These are phyloP conservation scores for Drosophila lacertosa DNA, from an alignment of 1,140 invertebrate species.

Conservation along the genomic window DNA sequence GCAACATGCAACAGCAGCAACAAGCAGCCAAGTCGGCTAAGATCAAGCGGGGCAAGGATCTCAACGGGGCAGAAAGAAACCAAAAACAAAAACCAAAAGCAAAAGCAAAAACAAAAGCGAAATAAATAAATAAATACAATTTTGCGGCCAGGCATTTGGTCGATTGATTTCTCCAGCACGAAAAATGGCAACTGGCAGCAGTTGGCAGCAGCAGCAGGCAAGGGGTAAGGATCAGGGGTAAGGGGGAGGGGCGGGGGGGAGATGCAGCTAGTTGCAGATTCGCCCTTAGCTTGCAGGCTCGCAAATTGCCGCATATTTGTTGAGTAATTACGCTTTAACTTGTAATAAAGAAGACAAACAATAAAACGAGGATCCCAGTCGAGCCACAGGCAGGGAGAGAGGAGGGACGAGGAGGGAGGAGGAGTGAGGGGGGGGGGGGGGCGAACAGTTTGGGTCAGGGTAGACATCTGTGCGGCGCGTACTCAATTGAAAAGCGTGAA, in stretches of 20 bases:
- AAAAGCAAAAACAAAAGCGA: slow-evolving; percentile 20
- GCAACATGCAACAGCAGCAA: background rate
- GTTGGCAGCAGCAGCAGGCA: slow-evolving; percentile 2
- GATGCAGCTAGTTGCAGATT: background rate
- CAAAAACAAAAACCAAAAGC: slow-evolving; percentile 23
- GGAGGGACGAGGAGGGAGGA: background rate
- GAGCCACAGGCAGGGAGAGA: too few species aligned
- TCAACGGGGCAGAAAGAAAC: background rate
- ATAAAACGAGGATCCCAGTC: slow-evolving; percentile 72
- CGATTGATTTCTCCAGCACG: slow-evolving; percentile 73
- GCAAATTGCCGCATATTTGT: slow-evolving; percentile 81
- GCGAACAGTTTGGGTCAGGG: background rate
- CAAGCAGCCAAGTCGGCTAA: slow-evolving; percentile 26
- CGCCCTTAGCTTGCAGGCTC: slow-evolving; percentile 43
- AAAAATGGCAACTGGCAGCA: slow-evolving; percentile 32
- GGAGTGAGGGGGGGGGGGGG: background rate
- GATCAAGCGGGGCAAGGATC: slow-evolving; percentile 40
- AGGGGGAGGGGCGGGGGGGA: background rate
- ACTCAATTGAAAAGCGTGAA: slow-evolving; percentile 81
- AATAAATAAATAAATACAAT: slow-evolving; percentile 74
- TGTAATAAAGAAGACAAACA: slow-evolving; percentile 82
- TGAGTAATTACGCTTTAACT: slow-evolving; percentile 82
- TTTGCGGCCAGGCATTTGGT: slow-evolving; percentile 65
- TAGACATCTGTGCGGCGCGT: slow-evolving; percentile 68
- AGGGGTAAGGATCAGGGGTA: slow-evolving; percentile 1